Percentiles rank a stretch among this genome's conserved stretches.
phyloP scores from a whole-genome alignment of 2,888 invertebrate genomes.

The Drosophila infuscata region DNA sequence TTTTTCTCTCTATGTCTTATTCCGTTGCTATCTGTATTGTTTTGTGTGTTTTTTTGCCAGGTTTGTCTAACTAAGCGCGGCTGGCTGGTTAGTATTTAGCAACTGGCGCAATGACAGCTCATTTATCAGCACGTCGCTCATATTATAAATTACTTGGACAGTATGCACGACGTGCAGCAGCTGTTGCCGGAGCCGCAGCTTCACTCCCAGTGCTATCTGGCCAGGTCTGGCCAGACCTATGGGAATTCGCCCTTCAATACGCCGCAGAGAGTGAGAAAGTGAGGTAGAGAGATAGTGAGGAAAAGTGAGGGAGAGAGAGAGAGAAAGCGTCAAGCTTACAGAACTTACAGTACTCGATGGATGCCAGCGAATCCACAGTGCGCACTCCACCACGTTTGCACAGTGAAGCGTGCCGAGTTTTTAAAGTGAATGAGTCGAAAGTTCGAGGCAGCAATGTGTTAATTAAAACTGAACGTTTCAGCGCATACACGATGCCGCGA shows the following conservation, averaged over 20 bases:
- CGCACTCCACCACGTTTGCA: conserved; percentile 46
- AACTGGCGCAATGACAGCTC: conserved; percentile 60
- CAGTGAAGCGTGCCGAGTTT: conserved; percentile 63
- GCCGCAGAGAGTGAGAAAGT: conserved; percentile 23
- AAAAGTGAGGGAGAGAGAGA: conserved; percentile 2
- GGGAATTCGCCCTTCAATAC: conserved; percentile 54
- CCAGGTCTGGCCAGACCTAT: conserved; percentile 36
- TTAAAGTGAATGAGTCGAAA: conserved; percentile 55
- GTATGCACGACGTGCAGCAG: conserved; percentile 58
- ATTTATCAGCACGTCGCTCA: conserved; percentile 61
- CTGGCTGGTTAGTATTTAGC: conserved; percentile 59
- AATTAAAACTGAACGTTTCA: conserved; percentile 76
- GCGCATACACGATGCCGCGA: conserved; percentile 49
- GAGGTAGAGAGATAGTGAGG: background rate
- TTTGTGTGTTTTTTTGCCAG: conserved; percentile 14
- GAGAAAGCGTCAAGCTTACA: conserved; percentile 23
- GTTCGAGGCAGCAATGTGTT: conserved; percentile 70
- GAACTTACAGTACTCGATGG: conserved; percentile 3
- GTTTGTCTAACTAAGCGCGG: conserved; percentile 36
- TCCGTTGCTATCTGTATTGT: background rate
- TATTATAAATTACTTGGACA: conserved; percentile 63
- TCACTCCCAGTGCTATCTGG: conserved; percentile 36
- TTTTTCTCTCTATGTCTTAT: background rate
- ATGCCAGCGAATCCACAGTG: conserved; percentile 16
- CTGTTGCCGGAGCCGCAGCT: conserved; percentile 31